Evolutionary conservation across 2,797 vertebrate species (phyloP).

Genomic region (Pogonophryne albipinna): DNA sequence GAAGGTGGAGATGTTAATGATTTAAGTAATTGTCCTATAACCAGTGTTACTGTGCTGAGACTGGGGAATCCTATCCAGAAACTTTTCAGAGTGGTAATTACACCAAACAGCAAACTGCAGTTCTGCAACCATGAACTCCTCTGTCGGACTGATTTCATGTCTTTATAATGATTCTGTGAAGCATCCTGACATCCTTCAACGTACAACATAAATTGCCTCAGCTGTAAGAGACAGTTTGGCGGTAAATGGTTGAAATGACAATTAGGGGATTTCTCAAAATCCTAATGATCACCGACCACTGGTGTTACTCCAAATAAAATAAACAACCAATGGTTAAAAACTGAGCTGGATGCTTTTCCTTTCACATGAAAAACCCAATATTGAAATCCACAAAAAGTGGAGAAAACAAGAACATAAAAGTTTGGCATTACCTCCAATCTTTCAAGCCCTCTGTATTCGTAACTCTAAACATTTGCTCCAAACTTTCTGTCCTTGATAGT

Average conservation of each 20-base stretch:
- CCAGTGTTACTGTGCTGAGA: conserved; percentile 24
- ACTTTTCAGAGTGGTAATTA: conserved; percentile 48
- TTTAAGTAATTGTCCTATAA: conserved; percentile 41
- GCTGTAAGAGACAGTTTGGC: background rate
- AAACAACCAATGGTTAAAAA: background rate
- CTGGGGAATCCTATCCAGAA: conserved; percentile 18
- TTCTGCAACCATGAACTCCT: conserved; percentile 2
- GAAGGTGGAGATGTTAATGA: conserved; percentile 55
- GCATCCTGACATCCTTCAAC: conserved; percentile 19
- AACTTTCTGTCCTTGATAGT: conserved; percentile 35
- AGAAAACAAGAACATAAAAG: background rate
- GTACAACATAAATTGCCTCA: background rate
- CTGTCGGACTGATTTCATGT: conserved; percentile 1
- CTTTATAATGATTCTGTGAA: conserved; percentile 6
- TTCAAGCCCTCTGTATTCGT: background rate
- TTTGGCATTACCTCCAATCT: background rate
- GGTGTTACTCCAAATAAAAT: background rate
- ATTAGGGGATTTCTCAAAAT: background rate
- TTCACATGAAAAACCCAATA: background rate
- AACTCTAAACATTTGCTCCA: conserved; percentile 1
- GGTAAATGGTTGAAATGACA: background rate
- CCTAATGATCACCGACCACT: background rate
- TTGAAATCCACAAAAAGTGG: background rate
- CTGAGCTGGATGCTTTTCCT: no score
- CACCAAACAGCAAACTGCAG: conserved; percentile 21